Evolutionary conservation across 2,797 vertebrate genomes (phyloP).

Genomic region (Gadopsis bispinosus): DNA sequence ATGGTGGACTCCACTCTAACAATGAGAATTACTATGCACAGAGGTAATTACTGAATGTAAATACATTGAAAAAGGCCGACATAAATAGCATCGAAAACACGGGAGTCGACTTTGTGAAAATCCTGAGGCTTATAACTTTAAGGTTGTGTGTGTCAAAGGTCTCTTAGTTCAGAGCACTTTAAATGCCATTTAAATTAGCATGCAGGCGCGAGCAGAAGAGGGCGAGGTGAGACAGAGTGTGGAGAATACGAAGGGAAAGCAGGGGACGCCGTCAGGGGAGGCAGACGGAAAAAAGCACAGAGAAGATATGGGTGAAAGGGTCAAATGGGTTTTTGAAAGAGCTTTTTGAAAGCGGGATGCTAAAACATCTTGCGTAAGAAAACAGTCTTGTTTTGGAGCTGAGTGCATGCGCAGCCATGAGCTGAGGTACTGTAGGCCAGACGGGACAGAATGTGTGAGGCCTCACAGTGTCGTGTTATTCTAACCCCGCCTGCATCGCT

Average conservation of each 20-base stretch:
- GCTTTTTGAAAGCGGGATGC: conserved; percentile 64
- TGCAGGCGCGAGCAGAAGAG: conserved; percentile 19
- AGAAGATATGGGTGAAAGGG: conserved; percentile 61
- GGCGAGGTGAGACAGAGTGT: conserved; percentile 17
- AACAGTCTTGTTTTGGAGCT: conserved; percentile 51
- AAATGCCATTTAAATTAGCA: conserved; percentile 39
- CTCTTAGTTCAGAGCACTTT: background rate
- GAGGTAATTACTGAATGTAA: background rate
- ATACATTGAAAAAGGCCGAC: background rate
- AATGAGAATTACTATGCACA: background rate
- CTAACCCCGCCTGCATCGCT: conserved; percentile 70
- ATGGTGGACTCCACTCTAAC: background rate
- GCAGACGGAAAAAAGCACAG: conserved; percentile 1
- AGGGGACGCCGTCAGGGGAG: conserved; percentile 9
- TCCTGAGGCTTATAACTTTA: background rate
- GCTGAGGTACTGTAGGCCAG: conserved; percentile 47
- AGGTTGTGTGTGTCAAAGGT: background rate
- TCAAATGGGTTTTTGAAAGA: conserved; percentile 73
- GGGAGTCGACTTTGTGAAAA: background rate
- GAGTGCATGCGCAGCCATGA: conserved; percentile 38
- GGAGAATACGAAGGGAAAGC: conserved; percentile 26
- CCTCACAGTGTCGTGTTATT: conserved; percentile 71
- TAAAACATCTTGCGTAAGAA: conserved; percentile 69
- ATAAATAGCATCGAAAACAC: background rate
- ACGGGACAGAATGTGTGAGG: conserved; percentile 49